A percentile compares a stretch with the other conserved stretches of the same genome.
Evolutionary conservation across 2,888 invertebrate genomes (phyloP).

Genomic region (Drosophila aldrichi): DNA sequence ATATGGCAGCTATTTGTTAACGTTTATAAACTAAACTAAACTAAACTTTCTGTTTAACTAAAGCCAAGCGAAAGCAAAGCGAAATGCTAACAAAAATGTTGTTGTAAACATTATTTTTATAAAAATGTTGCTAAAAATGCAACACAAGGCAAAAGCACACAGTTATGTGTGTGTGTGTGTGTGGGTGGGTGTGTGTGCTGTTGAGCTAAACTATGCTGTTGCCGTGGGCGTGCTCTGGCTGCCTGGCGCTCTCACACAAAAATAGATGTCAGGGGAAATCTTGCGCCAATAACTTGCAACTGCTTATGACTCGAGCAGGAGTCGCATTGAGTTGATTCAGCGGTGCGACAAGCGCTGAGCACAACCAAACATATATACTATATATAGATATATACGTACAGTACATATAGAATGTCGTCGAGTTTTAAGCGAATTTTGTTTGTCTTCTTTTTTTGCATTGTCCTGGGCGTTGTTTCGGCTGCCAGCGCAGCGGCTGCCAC

Average conservation of each 20-base stretch:
- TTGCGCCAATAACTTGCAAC: slow-evolving; percentile 77
- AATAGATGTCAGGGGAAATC: slow-evolving; percentile 71
- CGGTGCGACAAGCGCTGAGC: slow-evolving; percentile 56
- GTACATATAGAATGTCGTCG: neutral
- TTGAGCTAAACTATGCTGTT: slow-evolving; percentile 53
- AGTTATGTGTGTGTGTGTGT: slow-evolving; percentile 26
- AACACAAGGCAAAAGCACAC: slow-evolving; percentile 75
- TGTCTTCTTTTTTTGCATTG: neutral
- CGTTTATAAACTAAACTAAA: slow-evolving; percentile 70
- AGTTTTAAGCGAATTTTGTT: slow-evolving; percentile 28
- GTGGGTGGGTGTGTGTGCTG: slow-evolving; percentile 16
- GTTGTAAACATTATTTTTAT: slow-evolving; percentile 67
- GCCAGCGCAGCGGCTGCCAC: slow-evolving; percentile 33
- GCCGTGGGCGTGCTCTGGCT: slow-evolving; percentile 34
- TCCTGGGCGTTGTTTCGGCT: slow-evolving; percentile 42
- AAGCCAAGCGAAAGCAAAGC: slow-evolving; percentile 47
- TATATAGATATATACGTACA: neutral
- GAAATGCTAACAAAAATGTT: slow-evolving; percentile 47
- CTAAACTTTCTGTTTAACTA: slow-evolving; percentile 68
- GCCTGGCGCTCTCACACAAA: slow-evolving; percentile 24
- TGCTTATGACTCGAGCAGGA: slow-evolving; percentile 70
- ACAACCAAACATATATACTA: neutral
- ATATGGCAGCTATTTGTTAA: slow-evolving; percentile 70
- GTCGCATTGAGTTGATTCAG: slow-evolving; percentile 46
- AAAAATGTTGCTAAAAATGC: slow-evolving; percentile 73